Base-by-base conservation (phyloP, 2,888 invertebrate species). In the Sceliomorpha sp. region DNA sequence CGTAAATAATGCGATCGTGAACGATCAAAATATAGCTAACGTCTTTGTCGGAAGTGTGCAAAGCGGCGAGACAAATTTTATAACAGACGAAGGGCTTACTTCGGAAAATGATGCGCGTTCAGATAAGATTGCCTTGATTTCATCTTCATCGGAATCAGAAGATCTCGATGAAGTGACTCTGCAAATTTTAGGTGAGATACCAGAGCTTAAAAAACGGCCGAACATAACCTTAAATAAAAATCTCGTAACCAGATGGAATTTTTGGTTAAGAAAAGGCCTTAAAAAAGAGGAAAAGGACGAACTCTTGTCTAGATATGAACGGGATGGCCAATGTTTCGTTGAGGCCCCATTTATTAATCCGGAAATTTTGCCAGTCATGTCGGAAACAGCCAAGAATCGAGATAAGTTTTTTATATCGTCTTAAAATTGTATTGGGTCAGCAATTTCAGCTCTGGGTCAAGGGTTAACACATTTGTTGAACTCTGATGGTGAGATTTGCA, bases 281-380 rank as follows among this genome's bases (percentile, higher is more conserved):
- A 32, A 31, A 20, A 17, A 29, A 8, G 45, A 45, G 10, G 32
- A 32, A 4, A 31, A 32, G n/a, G 32, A 32, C 1, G 6, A 32
- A 5, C 20, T 45, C 1, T 10, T 45, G 8, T 3, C 10, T 0
- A 13, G 32, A 5, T 45, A 45, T 20, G 12, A 17, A n/a, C 31
- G 45, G 1, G 32, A 45, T 4, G 45, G 45, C 2, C 32, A 31
- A 10, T 32, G 12, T 4, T 5, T 6, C 3, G 8, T 45, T 0
- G 39, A 50, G 12, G 39, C 37, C 10, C 50, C 50, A 0, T 9
- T n/a, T 12, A n/a, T 50, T 10, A 37, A 37, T n/a, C 50, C 37
- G 0, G 50, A 50, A 10, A 8, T 37, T 5, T 0, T 7, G 1
- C 10, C 12, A 6, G 10, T 17, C 1, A 7, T 39, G 1, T 26